Percentiles rank a stretch among this genome's conserved stretches.
These are phyloP conservation scores for Eubasilissa splendida DNA, from an alignment of 2,888 invertebrate species.

Conservation along the genomic window DNA sequence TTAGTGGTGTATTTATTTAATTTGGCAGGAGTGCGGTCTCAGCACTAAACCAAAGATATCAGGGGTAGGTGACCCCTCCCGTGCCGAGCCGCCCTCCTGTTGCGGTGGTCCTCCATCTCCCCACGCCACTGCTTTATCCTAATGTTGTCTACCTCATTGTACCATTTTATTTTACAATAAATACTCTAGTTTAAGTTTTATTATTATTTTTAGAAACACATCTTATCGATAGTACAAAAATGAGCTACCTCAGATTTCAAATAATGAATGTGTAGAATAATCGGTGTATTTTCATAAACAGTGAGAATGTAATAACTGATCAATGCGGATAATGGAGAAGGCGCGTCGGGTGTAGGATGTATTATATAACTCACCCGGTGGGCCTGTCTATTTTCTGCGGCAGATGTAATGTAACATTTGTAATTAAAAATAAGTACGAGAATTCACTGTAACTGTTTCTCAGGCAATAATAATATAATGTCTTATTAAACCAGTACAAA, in stretches of 20 bases:
- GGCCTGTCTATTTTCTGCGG: slow-evolving; percentile 38
- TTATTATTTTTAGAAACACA: slow-evolving; percentile 58
- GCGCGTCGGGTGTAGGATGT: slow-evolving; percentile 5
- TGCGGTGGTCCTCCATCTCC: slow-evolving; percentile 41
- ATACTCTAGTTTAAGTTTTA: slow-evolving; percentile 59
- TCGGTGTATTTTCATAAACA: slow-evolving; percentile 51
- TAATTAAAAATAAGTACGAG: slow-evolving; percentile 37
- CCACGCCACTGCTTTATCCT: slow-evolving; percentile 56
- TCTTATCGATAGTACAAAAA: slow-evolving; percentile 70
- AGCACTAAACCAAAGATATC: slow-evolving; percentile 58
- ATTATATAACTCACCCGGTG: slow-evolving; percentile 21
- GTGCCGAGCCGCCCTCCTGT: slow-evolving; percentile 42
- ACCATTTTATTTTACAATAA: slow-evolving; percentile 58
- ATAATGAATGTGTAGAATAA: slow-evolving; percentile 59
- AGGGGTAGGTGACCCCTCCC: slow-evolving; percentile 57
- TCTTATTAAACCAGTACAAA: slow-evolving; percentile 56
- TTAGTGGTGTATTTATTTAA: slow-evolving; percentile 54
- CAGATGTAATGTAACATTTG: slow-evolving; percentile 42
- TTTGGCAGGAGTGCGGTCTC: slow-evolving; percentile 47
- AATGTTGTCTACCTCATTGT: slow-evolving; percentile 71
- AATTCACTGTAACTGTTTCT: slow-evolving; percentile 42
- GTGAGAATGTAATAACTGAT: slow-evolving; percentile 8
- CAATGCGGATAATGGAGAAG: slow-evolving; percentile 3
- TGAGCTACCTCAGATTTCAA: slow-evolving; percentile 74
- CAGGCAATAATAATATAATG: slow-evolving; percentile 56